Conservation (phyloP, 2,113 vertebrate genomes). For the Calypte anna region DNA sequence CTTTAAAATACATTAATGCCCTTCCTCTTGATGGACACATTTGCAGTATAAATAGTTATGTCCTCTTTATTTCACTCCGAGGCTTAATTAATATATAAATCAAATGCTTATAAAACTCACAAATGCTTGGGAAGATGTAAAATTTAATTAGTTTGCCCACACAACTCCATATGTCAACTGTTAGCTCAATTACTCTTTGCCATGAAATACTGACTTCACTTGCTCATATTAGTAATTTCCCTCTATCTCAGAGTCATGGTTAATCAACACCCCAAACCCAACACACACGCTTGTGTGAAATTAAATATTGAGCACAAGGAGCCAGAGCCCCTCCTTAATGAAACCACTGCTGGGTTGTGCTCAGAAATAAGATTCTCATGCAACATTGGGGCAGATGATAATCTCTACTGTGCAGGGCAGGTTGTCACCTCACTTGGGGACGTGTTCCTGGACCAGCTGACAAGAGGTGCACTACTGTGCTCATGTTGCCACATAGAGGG, state of each 20-base stretch:
- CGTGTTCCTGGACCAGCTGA: not conserved
- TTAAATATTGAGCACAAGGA: constrained; percentile 49
- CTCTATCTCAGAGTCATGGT: constrained; percentile 50
- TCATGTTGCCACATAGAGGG: fast-evolving
- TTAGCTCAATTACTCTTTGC: constrained; percentile 68
- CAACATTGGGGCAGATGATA: not conserved
- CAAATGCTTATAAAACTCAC: constrained; percentile 69
- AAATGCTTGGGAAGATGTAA: constrained; percentile 73
- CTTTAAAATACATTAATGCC: constrained; percentile 11
- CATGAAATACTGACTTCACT: constrained; percentile 61
- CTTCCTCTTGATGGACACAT: constrained; percentile 22
- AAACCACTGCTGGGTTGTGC: constrained; percentile 54
- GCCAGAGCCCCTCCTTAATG: constrained; percentile 14
- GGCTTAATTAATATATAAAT: constrained; percentile 80
- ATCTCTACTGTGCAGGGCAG: not conserved
- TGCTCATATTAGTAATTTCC: constrained; percentile 69
- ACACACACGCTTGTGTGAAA: constrained; percentile 10
- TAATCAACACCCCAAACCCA: constrained; percentile 66
- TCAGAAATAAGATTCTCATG: not conserved
- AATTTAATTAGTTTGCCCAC: constrained; percentile 79
- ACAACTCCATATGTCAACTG: constrained; percentile 77
- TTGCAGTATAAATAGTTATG: constrained; percentile 52
- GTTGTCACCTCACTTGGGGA: not conserved
- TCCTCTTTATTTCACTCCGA: constrained; percentile 72
- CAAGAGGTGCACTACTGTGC: not conserved